Percentiles rank a stretch among this genome's conserved stretches.
These are phyloP conservation scores for Cecidostiba fungosa DNA, from an alignment of 2,888 invertebrate species.

Conservation along the genomic window DNA sequence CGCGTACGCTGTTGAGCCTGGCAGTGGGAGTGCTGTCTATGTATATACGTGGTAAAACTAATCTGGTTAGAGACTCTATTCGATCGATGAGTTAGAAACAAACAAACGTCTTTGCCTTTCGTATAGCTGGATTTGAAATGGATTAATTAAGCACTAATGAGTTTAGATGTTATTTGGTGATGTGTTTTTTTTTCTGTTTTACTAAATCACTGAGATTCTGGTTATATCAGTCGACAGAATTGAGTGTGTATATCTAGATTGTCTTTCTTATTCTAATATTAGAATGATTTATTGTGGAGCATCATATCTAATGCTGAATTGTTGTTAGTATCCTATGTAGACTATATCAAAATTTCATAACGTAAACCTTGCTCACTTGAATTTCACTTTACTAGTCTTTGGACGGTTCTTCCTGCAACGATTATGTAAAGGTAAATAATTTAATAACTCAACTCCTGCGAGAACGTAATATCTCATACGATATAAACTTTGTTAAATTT, in stretches of 20 bases:
- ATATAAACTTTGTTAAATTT: background rate
- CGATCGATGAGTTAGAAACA: background rate
- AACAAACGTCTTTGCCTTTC: background rate
- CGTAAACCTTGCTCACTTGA: conserved; percentile 13
- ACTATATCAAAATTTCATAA: background rate
- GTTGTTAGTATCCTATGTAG: background rate
- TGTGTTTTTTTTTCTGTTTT: too few species aligned
- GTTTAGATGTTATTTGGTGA: too few species aligned
- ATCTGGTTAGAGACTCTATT: background rate
- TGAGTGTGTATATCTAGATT: background rate
- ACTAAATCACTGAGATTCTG: too few species aligned
- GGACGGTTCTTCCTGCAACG: background rate
- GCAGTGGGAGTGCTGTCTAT: background rate
- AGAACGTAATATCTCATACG: background rate
- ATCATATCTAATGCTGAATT: background rate
- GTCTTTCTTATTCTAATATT: background rate
- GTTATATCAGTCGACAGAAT: background rate
- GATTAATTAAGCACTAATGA: too few species aligned
- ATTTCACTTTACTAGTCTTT: background rate
- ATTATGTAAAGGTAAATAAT: background rate
- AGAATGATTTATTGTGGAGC: background rate
- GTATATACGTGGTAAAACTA: background rate
- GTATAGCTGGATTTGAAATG: background rate
- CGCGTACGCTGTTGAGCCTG: background rate
- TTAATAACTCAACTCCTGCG: background rate